A percentile compares a stretch with the other conserved stretches of the same genome.
These are phyloP conservation scores for Chrysolina haemoptera DNA, from an alignment of 2,888 invertebrate genomes.

Conservation along the genomic window DNA sequence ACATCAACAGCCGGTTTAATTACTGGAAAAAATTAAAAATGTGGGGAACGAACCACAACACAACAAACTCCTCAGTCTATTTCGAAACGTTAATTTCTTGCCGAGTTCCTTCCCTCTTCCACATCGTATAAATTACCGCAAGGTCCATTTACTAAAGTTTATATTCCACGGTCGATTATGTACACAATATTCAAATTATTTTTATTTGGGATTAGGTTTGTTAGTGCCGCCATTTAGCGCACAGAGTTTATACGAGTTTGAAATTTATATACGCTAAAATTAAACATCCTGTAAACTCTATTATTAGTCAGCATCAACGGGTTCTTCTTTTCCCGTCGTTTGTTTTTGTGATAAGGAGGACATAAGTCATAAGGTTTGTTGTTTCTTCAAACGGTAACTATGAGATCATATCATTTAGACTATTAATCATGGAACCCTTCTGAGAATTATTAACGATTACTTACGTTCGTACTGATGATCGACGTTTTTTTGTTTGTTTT, in stretches of 20 bases:
- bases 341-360: constrained; percentile 9
- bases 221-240: constrained; percentile 60
- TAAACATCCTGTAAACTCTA: constrained; percentile 39
- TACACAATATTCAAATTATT: constrained; percentile 64
- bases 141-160: constrained; percentile 61
- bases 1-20: constrained; percentile 6
- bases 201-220: constrained; percentile 61
- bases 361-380: constrained; percentile 8
- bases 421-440: constrained; percentile 3
- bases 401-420: neutral
- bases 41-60: constrained; percentile 3
- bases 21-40: constrained; percentile 14
- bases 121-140: constrained; percentile 60
- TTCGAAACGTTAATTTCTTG: constrained; percentile 27
- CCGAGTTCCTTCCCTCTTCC: constrained; percentile 37
- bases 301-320: constrained; percentile 3
- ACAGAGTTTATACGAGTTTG: constrained; percentile 35
- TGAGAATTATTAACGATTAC: neutral
- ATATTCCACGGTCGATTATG: constrained; percentile 66
- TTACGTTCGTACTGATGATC: neutral
- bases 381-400: neutral
- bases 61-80: constrained; percentile 38
- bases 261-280: constrained; percentile 45
- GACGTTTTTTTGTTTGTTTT: neutral
- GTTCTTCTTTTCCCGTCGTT: constrained; percentile 1